Conservation (phyloP, 2,888 invertebrate species). For the Hetaerina titia region DNA sequence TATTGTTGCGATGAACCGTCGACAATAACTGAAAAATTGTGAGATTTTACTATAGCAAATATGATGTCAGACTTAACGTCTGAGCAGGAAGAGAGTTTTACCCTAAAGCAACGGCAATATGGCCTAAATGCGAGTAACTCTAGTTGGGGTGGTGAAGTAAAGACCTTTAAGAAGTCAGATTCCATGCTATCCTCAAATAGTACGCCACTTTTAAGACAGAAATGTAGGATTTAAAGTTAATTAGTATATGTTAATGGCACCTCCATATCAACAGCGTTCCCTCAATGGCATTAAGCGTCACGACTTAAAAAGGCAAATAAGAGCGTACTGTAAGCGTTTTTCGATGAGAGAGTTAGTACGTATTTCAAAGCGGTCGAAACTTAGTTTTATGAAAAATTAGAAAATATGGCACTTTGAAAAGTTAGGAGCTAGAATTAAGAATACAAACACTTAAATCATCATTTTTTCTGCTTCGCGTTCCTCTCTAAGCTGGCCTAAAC, state of each 20-base stretch:
- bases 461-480: no score
- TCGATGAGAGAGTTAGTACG: no score
- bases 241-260: not conserved
- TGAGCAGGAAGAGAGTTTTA: not conserved
- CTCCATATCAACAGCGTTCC: not conserved
- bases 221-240: not conserved
- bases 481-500: no score
- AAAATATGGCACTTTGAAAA: no score
- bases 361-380: no score
- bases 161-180: not conserved
- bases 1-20: slow-evolving; percentile 12
- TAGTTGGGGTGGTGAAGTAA: not conserved
- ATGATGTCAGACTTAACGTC: not conserved
- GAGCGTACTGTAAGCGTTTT: no score
- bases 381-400: no score
- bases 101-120: not conserved
- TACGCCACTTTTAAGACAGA: not conserved
- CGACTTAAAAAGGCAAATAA: not conserved
- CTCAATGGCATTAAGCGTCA: not conserved
- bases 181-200: not conserved
- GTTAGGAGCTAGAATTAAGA: no score
- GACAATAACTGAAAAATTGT: not conserved
- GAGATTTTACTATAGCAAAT: not conserved
- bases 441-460: no score
- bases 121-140: not conserved